A percentile compares a stretch with the other conserved stretches of the same genome.
phyloP scores from a whole-genome alignment of 2,113 vertebrate genomes.

The Pseudopodoces humilis region DNA sequence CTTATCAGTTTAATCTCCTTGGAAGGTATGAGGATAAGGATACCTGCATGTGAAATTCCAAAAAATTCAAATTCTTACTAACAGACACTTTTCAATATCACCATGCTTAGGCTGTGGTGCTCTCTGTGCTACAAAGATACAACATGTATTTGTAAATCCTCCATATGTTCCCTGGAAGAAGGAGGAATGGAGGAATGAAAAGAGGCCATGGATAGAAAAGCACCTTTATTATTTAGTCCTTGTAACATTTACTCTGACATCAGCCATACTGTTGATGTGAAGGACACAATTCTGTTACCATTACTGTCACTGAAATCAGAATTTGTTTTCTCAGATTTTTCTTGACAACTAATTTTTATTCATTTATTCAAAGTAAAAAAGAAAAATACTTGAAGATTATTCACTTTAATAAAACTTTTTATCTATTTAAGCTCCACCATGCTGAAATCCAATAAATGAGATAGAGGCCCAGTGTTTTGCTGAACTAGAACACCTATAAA shows the following conservation, averaged over 20 bases:
- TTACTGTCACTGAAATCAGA: background rate
- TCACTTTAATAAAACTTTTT: background rate
- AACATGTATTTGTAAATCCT: background rate
- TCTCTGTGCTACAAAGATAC: background rate
- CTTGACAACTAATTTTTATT: background rate
- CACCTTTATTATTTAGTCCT: background rate
- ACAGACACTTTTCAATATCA: background rate
- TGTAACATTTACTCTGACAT: background rate
- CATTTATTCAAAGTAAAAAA: background rate
- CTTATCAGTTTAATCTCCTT: background rate
- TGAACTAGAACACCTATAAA: background rate
- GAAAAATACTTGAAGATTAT: background rate
- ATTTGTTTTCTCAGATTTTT: background rate
- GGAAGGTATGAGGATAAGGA: background rate
- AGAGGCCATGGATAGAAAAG: rapidly evolving
- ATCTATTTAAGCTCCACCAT: background rate
- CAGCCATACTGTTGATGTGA: background rate
- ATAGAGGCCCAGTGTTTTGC: background rate
- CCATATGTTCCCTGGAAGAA: background rate
- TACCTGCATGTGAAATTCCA: background rate
- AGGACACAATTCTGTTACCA: background rate
- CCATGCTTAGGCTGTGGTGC: background rate
- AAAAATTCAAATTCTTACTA: background rate
- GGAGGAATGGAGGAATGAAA: background rate
- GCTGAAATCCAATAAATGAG: background rate